These are phyloP conservation scores for Cataglyphis rosenhaueri DNA, from an alignment of 2,888 invertebrate species.

Conservation along the genomic window DNA sequence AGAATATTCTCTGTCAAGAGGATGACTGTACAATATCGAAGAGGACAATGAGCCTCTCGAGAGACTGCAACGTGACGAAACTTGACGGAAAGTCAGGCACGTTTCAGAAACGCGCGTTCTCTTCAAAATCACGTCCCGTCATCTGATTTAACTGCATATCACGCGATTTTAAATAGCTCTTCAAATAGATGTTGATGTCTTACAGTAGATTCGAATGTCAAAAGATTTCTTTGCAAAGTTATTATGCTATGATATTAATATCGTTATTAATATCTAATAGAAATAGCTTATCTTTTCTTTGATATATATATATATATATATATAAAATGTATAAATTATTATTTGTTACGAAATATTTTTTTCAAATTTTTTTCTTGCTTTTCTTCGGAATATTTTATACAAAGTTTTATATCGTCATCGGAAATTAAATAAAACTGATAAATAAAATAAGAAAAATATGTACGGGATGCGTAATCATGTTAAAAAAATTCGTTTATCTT, in stretches of 20 bases:
- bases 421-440: not conserved
- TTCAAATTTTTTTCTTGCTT: not conserved
- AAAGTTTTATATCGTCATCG: not conserved
- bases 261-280: not conserved
- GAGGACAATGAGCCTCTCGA: slow-evolving; percentile 52
- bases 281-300: not conserved
- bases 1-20: slow-evolving; percentile 45
- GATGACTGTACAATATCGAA: slow-evolving; percentile 62
- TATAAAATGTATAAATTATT: not conserved
- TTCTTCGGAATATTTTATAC: not conserved
- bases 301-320: not conserved
- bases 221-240: not conserved
- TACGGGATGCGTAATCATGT: not conserved
- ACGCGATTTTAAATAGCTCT: not conserved
- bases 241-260: not conserved
- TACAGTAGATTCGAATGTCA: too few relatives aligned
- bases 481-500: not conserved
- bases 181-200: not conserved
- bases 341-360: not conserved
- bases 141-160: slow-evolving; percentile 11
- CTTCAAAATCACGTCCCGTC: not conserved
- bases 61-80: slow-evolving; percentile 37
- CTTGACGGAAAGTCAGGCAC: slow-evolving; percentile 20
- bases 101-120: slow-evolving; percentile 10
- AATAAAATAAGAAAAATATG: not conserved